Evolutionary conservation across 2,888 invertebrate species (phyloP).

Genomic region (Eupithecia subfuscata): DNA sequence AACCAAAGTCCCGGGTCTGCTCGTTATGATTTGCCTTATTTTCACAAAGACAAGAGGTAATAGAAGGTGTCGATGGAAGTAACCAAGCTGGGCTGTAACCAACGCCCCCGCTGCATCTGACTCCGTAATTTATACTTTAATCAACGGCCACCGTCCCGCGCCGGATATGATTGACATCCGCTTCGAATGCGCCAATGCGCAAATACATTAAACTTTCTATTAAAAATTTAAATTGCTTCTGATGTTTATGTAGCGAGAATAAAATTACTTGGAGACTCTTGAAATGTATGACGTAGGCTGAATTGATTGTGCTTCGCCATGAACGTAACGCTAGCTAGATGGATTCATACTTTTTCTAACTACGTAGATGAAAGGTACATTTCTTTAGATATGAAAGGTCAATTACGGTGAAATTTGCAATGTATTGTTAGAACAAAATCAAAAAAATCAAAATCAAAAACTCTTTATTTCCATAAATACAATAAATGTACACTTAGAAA

Average conservation of each 20-base stretch:
- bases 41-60: neutral
- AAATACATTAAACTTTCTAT: slow-evolving; percentile 31
- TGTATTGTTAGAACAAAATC: neutral
- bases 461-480: too few species aligned
- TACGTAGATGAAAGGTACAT: neutral
- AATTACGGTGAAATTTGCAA: too few species aligned
- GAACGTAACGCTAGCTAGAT: neutral
- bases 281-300: neutral
- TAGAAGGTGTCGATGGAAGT: slow-evolving; percentile 9
- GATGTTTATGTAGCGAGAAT: slow-evolving; percentile 16
- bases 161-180: slow-evolving; percentile 66
- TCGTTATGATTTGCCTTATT: neutral
- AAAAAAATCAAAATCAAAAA: too few species aligned
- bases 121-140: slow-evolving; percentile 66
- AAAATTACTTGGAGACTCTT: slow-evolving; percentile 1
- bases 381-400: neutral
- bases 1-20: neutral
- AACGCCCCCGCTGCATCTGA: slow-evolving; percentile 35
- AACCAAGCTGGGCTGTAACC: slow-evolving; percentile 20
- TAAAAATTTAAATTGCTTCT: slow-evolving; percentile 28
- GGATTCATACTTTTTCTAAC: neutral
- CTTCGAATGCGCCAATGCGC: slow-evolving; percentile 45
- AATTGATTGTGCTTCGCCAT: neutral
- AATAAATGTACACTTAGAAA: too few species aligned
- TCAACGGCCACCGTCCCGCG: slow-evolving; percentile 52